These are phyloP conservation scores for Poecilia wingei DNA, from an alignment of 2,797 vertebrate genomes.

Conservation along the genomic window DNA sequence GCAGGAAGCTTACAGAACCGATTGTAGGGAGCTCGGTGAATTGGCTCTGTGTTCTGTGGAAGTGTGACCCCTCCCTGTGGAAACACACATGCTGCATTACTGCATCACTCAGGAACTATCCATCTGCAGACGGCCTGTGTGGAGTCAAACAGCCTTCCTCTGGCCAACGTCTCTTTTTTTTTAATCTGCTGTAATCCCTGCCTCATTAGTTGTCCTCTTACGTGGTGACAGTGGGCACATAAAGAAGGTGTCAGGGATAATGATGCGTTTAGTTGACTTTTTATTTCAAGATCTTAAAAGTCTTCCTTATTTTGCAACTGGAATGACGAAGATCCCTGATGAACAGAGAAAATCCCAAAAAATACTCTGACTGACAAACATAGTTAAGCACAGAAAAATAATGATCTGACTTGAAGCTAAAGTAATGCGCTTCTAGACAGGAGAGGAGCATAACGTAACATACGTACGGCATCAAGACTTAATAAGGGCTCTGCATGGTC, in stretches of 20 bases:
- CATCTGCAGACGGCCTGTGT: slow-evolving; percentile 2
- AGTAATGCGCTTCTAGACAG: neutral
- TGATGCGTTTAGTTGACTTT: slow-evolving; percentile 62
- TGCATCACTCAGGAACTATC: slow-evolving; percentile 38
- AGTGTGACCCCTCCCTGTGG: slow-evolving; percentile 36
- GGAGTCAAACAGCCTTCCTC: neutral
- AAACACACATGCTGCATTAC: slow-evolving; percentile 47
- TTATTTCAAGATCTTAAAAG: slow-evolving; percentile 44
- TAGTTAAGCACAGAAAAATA: neutral
- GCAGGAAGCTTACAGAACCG: slow-evolving; percentile 7
- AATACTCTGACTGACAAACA: neutral
- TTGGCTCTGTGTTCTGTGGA: slow-evolving; percentile 41
- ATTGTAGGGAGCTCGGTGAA: slow-evolving; percentile 50
- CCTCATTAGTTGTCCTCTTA: neutral
- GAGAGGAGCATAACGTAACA: neutral
- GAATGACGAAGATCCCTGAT: slow-evolving; percentile 34
- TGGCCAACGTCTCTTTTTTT: neutral
- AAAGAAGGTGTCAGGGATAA: slow-evolving; percentile 30
- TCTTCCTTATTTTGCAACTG: slow-evolving; percentile 35
- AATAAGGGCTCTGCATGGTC: no score
- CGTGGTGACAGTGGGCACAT: neutral
- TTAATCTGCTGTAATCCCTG: neutral
- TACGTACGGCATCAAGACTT: neutral
- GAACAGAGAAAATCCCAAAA: slow-evolving; percentile 42
- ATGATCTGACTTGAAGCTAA: neutral